Evolutionary conservation across 2,113 vertebrate species (phyloP), one percentile per base, ranked within the genome.

Genomic region (Uria lomvia): DNA sequence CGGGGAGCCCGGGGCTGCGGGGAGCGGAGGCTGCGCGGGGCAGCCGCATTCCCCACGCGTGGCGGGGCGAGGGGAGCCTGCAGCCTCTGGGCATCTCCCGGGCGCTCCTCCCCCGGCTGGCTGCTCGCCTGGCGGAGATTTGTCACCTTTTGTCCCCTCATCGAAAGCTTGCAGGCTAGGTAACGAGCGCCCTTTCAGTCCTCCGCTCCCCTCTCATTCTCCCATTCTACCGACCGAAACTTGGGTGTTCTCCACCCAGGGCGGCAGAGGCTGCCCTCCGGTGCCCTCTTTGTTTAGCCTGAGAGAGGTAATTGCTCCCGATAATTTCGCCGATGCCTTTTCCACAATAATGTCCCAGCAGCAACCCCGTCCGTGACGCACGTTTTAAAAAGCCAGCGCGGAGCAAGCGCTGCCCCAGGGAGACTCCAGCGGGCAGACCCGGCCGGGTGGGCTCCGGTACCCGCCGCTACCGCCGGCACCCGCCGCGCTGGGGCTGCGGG

Each of bases 381-480:
- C 18, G 4, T 18, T 21, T 58, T 58, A 4, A 34, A 60, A 66
- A 53, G 16, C 43, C 56, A 8, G 2, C 56, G 1, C 9, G 11
- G 71, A 68, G 79, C 58, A 6, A 9, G 14, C 13, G 0, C 38
- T 21, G 18, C 29, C 12, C 22, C 15, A 2, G 24, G 9, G 27
- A 22, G 15, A 26, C 38, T 23, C 47, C 34, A 5, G 0, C 1
- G 2, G 20, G 53, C 43, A 42, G 42, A 29, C 21, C 47, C 18
- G 29, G 11, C 70, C 56, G 17, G 59, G 78, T 53, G 81, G 20
- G 24, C 52, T 87, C n/a, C 15, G 24, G 8, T 21, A 24, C 47
- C 47, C 15, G 3, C n/a, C 24, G 2, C 30, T 4, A 26, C 11
- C 4, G 0, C 42, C 16, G 4, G 42, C n/a, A 20, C 2, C 23